A percentile compares a stretch with the other conserved stretches of the same genome.
These are phyloP conservation scores for Acrocephalus scirpaceus DNA, from an alignment of 2,797 vertebrate species.

Conservation along the genomic window DNA sequence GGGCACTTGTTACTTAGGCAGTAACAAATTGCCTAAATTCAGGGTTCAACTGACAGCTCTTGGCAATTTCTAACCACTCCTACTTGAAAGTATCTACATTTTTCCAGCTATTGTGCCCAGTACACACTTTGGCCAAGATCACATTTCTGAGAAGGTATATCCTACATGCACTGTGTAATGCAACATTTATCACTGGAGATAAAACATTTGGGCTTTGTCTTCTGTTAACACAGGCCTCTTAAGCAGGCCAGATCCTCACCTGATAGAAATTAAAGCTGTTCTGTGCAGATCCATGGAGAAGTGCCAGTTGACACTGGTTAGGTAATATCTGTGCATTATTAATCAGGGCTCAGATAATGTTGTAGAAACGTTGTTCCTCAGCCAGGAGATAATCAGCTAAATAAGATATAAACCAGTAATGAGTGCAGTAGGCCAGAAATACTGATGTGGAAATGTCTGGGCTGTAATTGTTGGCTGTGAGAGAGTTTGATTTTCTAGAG, in stretches of 20 bases:
- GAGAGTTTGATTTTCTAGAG: constrained; percentile 7
- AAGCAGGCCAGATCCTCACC: constrained; percentile 10
- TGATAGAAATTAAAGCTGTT: not conserved
- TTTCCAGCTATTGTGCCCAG: not conserved
- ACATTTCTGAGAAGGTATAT: not conserved
- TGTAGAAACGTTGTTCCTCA: constrained; percentile 3
- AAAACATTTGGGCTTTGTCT: constrained; percentile 22
- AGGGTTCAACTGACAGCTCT: not conserved
- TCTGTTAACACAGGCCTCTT: not conserved
- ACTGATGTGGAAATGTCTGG: constrained; percentile 35
- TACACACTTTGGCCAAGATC: not conserved
- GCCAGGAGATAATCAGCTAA: constrained; percentile 33
- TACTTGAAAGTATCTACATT: constrained; percentile 5
- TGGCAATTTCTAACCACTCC: not conserved
- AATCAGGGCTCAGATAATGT: constrained; percentile 17
- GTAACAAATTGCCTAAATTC: not conserved
- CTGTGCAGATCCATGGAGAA: constrained; percentile 5
- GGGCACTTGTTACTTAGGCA: not conserved
- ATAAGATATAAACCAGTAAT: constrained; percentile 18
- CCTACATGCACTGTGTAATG: not conserved
- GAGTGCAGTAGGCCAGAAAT: constrained; percentile 7
- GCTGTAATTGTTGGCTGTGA: constrained; percentile 6
- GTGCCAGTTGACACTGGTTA: constrained; percentile 14
- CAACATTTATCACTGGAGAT: not conserved
- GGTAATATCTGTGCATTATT: constrained; percentile 18